Percentiles rank a stretch among this genome's conserved stretches.
Conservation (phyloP, 1,140 invertebrate species). For the Cheumatopsyche charites region DNA sequence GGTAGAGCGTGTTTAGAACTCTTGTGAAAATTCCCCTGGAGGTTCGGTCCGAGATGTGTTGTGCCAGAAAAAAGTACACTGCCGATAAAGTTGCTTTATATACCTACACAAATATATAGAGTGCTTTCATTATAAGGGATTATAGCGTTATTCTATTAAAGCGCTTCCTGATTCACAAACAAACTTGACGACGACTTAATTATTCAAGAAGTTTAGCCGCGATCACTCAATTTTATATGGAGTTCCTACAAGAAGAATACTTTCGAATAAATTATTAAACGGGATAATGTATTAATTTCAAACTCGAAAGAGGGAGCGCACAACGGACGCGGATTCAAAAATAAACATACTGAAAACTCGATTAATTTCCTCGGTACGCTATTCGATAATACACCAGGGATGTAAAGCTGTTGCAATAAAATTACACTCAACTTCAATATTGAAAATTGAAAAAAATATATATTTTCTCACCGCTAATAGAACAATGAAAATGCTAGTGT, state of each 20-base stretch:
- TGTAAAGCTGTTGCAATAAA: too few relatives aligned
- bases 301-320: neutral
- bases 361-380: too few relatives aligned
- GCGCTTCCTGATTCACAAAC: constrained; percentile 10
- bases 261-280: constrained; percentile 17
- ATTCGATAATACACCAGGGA: too few relatives aligned
- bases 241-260: neutral
- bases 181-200: constrained; percentile 11
- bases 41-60: too few relatives aligned
- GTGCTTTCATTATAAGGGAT: too few relatives aligned
- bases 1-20: neutral
- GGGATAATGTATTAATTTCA: constrained; percentile 10
- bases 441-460: too few relatives aligned
- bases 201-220: constrained; percentile 12
- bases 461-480: too few relatives aligned
- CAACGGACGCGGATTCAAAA: neutral
- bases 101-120: neutral
- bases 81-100: neutral
- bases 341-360: too few relatives aligned
- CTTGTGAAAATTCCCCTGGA: too few relatives aligned
- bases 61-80: too few relatives aligned
- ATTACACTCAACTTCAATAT: too few relatives aligned
- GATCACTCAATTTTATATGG: constrained; percentile 15
- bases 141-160: neutral
- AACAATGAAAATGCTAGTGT: too few relatives aligned